Percentiles rank a stretch among this genome's conserved stretches.
These are phyloP conservation scores for Corythaixoides concolor DNA, from an alignment of 2,113 vertebrate species.

Conservation along the genomic window DNA sequence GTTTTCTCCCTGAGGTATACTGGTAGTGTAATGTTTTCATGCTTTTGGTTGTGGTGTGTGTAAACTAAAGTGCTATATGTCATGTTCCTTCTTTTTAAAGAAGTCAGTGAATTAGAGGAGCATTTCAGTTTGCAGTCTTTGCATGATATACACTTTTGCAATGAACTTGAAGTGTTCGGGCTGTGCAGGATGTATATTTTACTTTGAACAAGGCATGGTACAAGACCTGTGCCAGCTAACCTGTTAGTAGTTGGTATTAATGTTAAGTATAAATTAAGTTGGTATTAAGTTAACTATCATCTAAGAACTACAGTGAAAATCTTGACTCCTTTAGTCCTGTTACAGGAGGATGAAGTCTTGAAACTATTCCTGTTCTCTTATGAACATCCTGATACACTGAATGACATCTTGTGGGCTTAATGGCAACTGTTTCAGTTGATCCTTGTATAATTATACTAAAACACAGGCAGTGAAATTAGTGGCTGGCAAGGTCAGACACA, in stretches of 20 bases:
- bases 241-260: not conserved
- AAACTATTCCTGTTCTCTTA: not conserved
- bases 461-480: not conserved
- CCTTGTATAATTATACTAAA: not conserved
- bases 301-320: not conserved
- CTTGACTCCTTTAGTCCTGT: not conserved
- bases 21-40: not conserved
- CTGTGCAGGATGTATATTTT: not conserved
- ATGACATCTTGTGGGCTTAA: not conserved
- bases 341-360: not conserved
- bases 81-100: not conserved
- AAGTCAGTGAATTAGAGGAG: not conserved
- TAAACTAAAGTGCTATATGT: not conserved
- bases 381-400: not conserved
- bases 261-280: too few species aligned
- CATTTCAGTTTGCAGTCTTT: not conserved
- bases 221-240: not conserved
- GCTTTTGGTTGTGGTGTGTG: not conserved
- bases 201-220: not conserved
- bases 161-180: not conserved
- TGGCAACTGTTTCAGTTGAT: not conserved
- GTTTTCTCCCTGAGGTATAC: not conserved
- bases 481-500: not conserved
- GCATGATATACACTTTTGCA: rapidly evolving
- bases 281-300: not conserved